These are phyloP conservation scores for Agriopis leucophaearia DNA, from an alignment of 2,888 invertebrate genomes.

Conservation along the genomic window DNA sequence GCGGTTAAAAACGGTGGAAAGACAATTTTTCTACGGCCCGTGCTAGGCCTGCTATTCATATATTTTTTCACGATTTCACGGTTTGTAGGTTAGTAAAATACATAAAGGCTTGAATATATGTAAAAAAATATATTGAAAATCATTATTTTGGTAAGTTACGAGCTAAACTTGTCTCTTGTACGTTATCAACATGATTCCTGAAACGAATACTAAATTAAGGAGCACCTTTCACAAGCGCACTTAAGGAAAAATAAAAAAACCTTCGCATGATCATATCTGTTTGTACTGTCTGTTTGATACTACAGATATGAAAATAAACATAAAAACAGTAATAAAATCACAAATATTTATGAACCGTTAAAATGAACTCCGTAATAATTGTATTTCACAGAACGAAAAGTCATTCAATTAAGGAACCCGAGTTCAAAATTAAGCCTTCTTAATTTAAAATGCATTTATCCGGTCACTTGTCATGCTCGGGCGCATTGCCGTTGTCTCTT, in stretches of 20 bases:
- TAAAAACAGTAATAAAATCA: constrained; percentile 5
- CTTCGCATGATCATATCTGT: not conserved
- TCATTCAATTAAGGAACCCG: constrained; percentile 78
- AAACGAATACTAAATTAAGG: too few relatives aligned
- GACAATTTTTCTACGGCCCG: too few relatives aligned
- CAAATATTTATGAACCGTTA: constrained; percentile 34
- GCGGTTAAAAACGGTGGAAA: too few relatives aligned
- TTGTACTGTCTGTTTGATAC: not conserved
- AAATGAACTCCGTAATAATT: constrained; percentile 39
- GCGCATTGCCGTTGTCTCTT: constrained; percentile 68
- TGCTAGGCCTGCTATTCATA: too few relatives aligned
- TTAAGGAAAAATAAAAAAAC: not conserved
- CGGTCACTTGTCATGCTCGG: constrained; percentile 82
- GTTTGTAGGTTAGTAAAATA: too few relatives aligned
- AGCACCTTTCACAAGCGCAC: too few relatives aligned
- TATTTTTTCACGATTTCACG: too few relatives aligned
- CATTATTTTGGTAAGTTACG: too few relatives aligned
- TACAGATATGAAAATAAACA: not conserved
- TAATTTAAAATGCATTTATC: constrained; percentile 86
- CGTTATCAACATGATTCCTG: too few relatives aligned
- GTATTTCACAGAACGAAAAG: constrained; percentile 58
- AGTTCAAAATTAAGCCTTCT: constrained; percentile 84
- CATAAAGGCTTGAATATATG: too few relatives aligned
- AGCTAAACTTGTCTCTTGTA: too few relatives aligned
- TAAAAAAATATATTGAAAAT: too few relatives aligned